Evolutionary conservation across 2,797 vertebrate genomes (phyloP), one percentile per base, ranked within the genome.

Genomic region (Chaunax sp.): DNA sequence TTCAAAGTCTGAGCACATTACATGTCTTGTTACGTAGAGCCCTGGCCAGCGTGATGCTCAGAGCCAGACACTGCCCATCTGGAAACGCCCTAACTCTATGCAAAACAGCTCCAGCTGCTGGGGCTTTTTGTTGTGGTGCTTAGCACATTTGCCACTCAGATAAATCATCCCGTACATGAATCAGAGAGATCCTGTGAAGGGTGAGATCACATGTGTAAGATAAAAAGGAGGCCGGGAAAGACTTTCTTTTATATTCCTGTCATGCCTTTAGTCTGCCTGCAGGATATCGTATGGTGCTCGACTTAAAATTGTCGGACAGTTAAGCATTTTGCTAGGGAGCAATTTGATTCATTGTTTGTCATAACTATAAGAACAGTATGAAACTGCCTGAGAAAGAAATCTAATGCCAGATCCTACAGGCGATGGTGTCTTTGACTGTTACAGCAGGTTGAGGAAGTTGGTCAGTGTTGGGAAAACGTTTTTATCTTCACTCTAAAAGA

Each of bases 1-100:
- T 78, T 64, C 65, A 83, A 78, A 86, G 74, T 65, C 64, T 68
- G 72, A 81, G 62, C n/a, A 50, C 75, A 90, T 90, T 85, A 76
- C 76, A 87, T 71, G 62, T 67, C 69, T 84, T 80, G 68, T 88
- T 90, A 77, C 40, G 55, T 75, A 76, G 73, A 88, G 54, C 18
- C 20, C 3, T 2, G 52, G 82, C 86, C 88, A 89, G 64, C 44
- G 9, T 18, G 64, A 30, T 55, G 46, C 45, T 66, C 20, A 19
- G 52, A 75, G 74, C 63, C 86, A 85, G 23, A 69, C 54, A 44
- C 51, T 50, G 74, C 45, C 44, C 53, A 47, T 75, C 44, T 71
- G 30, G 53, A 77, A 68, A 66, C 74, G 50, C 72, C 75, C 77
- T 28, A 16, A 62, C 44, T 56, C 49, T 41, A 53, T 61, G 56